Conservation (phyloP, 1,140 invertebrate species). For the Schlechtendalia chinensis region DNA sequence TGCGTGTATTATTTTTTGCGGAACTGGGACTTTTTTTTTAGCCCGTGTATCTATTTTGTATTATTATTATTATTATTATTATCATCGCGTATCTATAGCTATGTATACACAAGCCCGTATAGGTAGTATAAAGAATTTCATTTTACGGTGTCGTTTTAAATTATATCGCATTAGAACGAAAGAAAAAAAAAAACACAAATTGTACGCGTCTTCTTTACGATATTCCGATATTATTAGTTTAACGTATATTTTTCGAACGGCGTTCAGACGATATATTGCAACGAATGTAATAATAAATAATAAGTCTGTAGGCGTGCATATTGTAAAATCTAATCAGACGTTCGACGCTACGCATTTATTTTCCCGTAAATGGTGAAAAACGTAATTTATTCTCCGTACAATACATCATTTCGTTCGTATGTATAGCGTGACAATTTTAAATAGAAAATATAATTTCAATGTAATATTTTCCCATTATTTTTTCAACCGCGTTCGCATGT, state of each 20-base stretch:
- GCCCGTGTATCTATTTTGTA: background rate
- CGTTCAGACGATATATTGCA: background rate
- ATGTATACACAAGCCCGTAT: background rate
- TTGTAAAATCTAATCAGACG: background rate
- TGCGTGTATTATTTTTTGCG: background rate
- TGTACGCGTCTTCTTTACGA: no score
- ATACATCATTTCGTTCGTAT: constrained; percentile 14
- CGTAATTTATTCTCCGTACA: background rate
- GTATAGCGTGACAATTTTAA: constrained; percentile 31
- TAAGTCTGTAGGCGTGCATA: background rate
- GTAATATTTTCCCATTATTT: constrained; percentile 1
- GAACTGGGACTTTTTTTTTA: constrained; percentile 1
- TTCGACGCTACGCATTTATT: background rate
- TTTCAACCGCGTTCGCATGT: background rate
- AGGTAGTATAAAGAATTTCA: background rate
- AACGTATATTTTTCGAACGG: background rate
- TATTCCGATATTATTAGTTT: constrained; percentile 8
- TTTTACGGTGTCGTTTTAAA: no score
- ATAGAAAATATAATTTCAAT: constrained; percentile 16
- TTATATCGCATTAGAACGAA: no score
- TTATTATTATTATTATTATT: no score
- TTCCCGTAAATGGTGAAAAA: background rate
- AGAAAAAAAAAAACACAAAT: background rate
- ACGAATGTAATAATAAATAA: constrained; percentile 1
- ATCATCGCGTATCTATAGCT: no score